Conservation (phyloP, 1,140 invertebrate species). For the Drosophila repleta region DNA sequence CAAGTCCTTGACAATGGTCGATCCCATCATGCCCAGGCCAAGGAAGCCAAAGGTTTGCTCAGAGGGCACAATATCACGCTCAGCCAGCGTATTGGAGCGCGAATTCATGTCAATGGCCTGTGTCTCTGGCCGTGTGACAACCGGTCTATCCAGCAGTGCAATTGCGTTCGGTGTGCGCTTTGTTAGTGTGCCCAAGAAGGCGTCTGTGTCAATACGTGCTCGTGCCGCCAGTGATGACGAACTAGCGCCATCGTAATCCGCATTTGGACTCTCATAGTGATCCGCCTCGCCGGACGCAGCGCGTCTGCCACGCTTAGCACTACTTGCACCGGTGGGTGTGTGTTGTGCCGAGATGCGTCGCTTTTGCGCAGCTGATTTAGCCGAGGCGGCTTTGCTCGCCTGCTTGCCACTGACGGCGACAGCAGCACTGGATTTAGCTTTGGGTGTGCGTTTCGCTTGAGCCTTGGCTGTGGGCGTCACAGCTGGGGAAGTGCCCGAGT, state of each 20-base stretch:
- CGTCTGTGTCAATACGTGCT: conserved; percentile 58
- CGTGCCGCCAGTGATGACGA: conserved; percentile 52
- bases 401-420: conserved; percentile 52
- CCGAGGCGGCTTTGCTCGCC: conserved; percentile 50
- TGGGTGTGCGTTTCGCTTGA: conserved; percentile 65
- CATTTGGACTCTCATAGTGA: conserved; percentile 25
- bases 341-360: conserved; percentile 66
- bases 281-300: conserved; percentile 47
- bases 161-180: conserved; percentile 75
- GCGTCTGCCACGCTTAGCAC: conserved; percentile 52
- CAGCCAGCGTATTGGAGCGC: conserved; percentile 91
- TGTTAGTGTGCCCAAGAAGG: conserved; percentile 53
- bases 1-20: conserved; percentile 97
- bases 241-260: conserved; percentile 50
- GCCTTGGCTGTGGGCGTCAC: conserved; percentile 52
- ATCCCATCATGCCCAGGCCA: conserved; percentile 98
- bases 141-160: conserved; percentile 75
- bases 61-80: conserved; percentile 94
- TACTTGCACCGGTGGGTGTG: conserved; percentile 46
- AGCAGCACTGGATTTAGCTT: conserved; percentile 71
- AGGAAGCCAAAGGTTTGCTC: conserved; percentile 96
- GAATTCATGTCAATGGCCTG: conserved; percentile 91
- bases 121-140: conserved; percentile 86
- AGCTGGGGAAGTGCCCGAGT: conserved; percentile 15
- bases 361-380: conserved; percentile 72